These are phyloP conservation scores for Lochmaea capreae DNA, from an alignment of 2,888 invertebrate species.

Conservation along the genomic window DNA sequence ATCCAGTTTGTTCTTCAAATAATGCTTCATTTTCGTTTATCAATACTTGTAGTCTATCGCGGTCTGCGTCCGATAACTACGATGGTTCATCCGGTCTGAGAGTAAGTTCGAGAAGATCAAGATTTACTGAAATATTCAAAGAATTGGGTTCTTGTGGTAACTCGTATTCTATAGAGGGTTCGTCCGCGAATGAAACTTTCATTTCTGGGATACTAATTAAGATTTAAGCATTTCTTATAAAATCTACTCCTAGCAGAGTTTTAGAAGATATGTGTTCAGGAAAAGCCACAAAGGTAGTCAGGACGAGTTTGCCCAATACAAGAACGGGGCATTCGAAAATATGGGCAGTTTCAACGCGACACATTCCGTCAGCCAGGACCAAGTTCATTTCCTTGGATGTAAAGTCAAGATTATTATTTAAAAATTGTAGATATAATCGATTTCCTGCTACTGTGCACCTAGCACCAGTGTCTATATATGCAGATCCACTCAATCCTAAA, in stretches of 20 bases:
- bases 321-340: conserved; percentile 29
- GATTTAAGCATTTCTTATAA: conserved; percentile 35
- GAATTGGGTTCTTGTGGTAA: conserved; percentile 15
- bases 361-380: conserved; percentile 37
- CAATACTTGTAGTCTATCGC: conserved; percentile 4
- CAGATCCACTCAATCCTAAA: conserved; percentile 26
- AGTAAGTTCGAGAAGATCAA: conserved; percentile 23
- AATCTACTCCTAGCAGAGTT: conserved; percentile 41
- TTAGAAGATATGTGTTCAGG: conserved; percentile 25
- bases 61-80: conserved; percentile 8
- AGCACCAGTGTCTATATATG: conserved; percentile 43
- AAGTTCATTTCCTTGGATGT: conserved; percentile 15
- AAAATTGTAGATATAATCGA: conserved; percentile 27
- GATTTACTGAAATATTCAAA: neutral
- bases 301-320: conserved; percentile 25
- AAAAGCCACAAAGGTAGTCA: conserved; percentile 36
- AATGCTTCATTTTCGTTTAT: neutral
- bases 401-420: conserved; percentile 15
- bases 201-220: conserved; percentile 33
- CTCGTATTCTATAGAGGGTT: conserved; percentile 10
- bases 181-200: conserved; percentile 18
- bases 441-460: conserved; percentile 31
- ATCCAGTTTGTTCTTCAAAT: conserved; percentile 22
- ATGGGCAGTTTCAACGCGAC: conserved; percentile 16
- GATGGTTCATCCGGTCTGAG: conserved; percentile 20